These are phyloP conservation scores for Chaetodon auriga DNA, from an alignment of 2,113 vertebrate species.

Conservation along the genomic window DNA sequence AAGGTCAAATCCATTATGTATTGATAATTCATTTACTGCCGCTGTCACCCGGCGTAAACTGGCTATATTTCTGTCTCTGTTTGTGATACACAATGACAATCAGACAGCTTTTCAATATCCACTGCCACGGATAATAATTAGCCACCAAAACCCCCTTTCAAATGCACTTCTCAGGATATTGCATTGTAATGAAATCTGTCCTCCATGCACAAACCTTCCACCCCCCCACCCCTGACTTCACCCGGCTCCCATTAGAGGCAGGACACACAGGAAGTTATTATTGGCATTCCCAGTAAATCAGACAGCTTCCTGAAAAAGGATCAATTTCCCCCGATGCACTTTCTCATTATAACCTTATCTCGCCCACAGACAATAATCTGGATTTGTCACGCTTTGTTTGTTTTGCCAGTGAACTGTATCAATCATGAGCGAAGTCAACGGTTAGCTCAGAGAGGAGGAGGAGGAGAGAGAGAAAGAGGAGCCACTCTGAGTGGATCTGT, in stretches of 20 bases:
- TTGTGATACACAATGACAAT: conserved; percentile 36
- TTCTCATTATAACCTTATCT: conserved; percentile 85
- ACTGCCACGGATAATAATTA: conserved; percentile 61
- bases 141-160: conserved; percentile 40
- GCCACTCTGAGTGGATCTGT: conserved; percentile 51
- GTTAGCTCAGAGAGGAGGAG: conserved; percentile 52
- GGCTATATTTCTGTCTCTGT: conserved; percentile 39
- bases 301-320: conserved; percentile 81
- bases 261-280: conserved; percentile 84
- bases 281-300: conserved; percentile 80
- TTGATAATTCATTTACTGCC: conserved; percentile 59
- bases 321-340: conserved; percentile 82
- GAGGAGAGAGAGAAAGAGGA: conserved; percentile 25
- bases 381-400: conserved; percentile 86
- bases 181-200: conserved; percentile 76
- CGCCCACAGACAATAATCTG: conserved; percentile 84
- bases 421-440: conserved; percentile 65
- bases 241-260: conserved; percentile 68
- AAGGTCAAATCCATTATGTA: conserved; percentile 57
- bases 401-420: conserved; percentile 80
- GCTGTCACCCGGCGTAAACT: conserved; percentile 26
- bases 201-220: conserved; percentile 54
- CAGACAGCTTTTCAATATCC: conserved; percentile 58
- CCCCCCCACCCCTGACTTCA: conserved; percentile 41
- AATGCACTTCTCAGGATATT: conserved; percentile 66